These are phyloP conservation scores for Brachionus plicatilis DNA, from an alignment of 1,140 invertebrate genomes.

Conservation along the genomic window DNA sequence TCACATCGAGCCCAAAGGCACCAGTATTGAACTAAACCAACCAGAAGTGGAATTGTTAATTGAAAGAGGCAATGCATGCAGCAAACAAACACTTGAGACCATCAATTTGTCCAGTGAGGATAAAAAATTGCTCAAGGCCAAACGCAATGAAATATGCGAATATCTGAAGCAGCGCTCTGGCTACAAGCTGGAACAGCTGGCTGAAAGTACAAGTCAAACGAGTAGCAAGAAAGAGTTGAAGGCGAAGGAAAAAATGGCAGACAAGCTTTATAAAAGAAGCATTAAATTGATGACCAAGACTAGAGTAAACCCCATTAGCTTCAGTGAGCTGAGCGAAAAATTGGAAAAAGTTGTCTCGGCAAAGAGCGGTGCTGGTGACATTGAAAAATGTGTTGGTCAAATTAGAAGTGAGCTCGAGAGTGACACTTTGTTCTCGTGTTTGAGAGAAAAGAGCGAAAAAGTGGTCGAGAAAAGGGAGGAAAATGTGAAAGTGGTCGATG, in stretches of 20 bases:
- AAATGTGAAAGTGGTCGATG: background rate
- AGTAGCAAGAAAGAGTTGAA: slow-evolving; percentile 16
- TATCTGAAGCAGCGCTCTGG: background rate
- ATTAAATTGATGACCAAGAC: slow-evolving; percentile 4
- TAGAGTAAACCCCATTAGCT: background rate
- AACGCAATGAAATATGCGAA: background rate
- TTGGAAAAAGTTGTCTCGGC: slow-evolving; percentile 5
- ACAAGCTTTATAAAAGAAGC: background rate
- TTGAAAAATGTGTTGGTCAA: slow-evolving; percentile 26
- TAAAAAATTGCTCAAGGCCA: background rate
- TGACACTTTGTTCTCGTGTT: background rate
- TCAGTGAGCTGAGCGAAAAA: slow-evolving; percentile 5
- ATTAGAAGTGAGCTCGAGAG: background rate
- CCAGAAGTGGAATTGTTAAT: background rate
- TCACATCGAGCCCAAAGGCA: background rate
- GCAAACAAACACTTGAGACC: background rate
- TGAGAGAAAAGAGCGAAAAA: background rate
- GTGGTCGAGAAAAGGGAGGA: background rate
- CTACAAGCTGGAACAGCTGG: background rate
- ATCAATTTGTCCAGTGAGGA: slow-evolving; percentile 4
- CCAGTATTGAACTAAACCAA: slow-evolving; percentile 13
- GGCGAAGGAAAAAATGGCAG: slow-evolving; percentile 7
- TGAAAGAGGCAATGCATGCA: background rate
- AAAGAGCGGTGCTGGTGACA: background rate
- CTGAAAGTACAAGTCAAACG: background rate